Conservation (phyloP, 2,113 vertebrate genomes). For the Pyxicephalus adspersus region DNA sequence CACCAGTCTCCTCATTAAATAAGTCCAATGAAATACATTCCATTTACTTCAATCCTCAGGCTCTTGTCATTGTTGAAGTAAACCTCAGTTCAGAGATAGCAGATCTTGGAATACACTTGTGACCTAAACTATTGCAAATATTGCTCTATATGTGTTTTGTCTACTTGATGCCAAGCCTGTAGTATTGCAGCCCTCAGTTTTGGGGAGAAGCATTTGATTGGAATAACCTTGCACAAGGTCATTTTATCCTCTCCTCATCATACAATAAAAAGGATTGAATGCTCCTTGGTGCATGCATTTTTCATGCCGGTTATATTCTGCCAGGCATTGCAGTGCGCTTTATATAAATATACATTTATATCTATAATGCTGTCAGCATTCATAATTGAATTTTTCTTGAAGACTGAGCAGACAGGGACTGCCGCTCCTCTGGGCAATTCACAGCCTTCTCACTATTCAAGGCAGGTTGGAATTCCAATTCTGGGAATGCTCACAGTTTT, state of each 20-base stretch:
- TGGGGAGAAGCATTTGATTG: not conserved
- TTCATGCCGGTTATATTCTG: slow-evolving; percentile 6
- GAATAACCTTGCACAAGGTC: slow-evolving; percentile 33
- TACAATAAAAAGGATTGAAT: slow-evolving; percentile 35
- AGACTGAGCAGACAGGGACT: slow-evolving; percentile 34
- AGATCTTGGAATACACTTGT: no score
- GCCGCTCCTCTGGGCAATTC: slow-evolving; percentile 35
- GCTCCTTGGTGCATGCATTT: slow-evolving; percentile 16
- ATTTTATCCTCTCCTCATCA: slow-evolving; percentile 4
- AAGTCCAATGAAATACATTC: no score
- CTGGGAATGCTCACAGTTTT: slow-evolving; percentile 7
- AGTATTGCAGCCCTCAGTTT: not conserved
- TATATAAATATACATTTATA: slow-evolving; percentile 44
- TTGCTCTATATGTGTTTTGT: no score
- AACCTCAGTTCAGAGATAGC: no score
- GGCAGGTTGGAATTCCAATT: slow-evolving; percentile 1
- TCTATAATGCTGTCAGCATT: slow-evolving; percentile 49
- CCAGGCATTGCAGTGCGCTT: slow-evolving; percentile 24
- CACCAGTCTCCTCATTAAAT: no score
- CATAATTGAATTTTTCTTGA: slow-evolving; percentile 34
- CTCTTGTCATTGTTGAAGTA: no score
- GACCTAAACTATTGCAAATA: no score
- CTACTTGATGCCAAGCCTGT: not conserved
- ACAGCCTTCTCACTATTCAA: slow-evolving; percentile 31
- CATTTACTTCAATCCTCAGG: no score